Percentiles rank a stretch among this genome's conserved stretches.
phyloP scores from a whole-genome alignment of 2,888 invertebrate species.

The Cheilosia soror region DNA sequence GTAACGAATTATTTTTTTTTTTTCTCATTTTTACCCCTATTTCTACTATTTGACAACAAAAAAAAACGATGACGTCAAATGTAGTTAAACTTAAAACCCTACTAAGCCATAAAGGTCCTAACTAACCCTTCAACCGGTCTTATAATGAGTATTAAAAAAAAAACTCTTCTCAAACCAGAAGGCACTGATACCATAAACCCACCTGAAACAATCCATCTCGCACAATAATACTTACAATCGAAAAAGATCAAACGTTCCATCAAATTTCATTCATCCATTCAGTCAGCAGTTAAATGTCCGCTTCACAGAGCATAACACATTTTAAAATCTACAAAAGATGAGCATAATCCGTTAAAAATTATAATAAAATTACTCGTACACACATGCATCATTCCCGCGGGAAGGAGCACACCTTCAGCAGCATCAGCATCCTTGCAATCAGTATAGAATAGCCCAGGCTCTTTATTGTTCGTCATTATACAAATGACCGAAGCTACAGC shows the following conservation, averaged over 20 bases:
- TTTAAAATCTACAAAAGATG: conserved; percentile 41
- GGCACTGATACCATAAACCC: no score
- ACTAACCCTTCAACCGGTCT: no score
- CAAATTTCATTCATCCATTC: conserved; percentile 29
- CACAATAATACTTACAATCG: not conserved
- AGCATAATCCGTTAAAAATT: conserved; percentile 54
- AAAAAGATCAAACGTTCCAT: conserved; percentile 55
- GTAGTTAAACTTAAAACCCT: no score
- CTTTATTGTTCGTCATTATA: conserved; percentile 58
- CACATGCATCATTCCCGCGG: conserved; percentile 37
- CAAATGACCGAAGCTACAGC: conserved; percentile 61
- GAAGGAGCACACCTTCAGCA: conserved; percentile 47
- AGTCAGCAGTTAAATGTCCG: conserved; percentile 39
- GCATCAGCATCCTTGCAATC: conserved; percentile 12
- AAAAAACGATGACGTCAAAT: no score
- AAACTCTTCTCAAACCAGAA: no score
- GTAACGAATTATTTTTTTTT: no score
- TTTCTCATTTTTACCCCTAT: no score
- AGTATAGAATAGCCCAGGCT: conserved; percentile 9
- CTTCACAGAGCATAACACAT: conserved; percentile 36
- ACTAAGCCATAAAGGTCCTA: no score
- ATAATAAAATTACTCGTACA: conserved; percentile 55
- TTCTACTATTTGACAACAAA: no score
- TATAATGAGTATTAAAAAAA: no score
- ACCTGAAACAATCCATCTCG: not conserved